Conservation (phyloP, 1,140 invertebrate genomes). For the Lithobius niger region DNA sequence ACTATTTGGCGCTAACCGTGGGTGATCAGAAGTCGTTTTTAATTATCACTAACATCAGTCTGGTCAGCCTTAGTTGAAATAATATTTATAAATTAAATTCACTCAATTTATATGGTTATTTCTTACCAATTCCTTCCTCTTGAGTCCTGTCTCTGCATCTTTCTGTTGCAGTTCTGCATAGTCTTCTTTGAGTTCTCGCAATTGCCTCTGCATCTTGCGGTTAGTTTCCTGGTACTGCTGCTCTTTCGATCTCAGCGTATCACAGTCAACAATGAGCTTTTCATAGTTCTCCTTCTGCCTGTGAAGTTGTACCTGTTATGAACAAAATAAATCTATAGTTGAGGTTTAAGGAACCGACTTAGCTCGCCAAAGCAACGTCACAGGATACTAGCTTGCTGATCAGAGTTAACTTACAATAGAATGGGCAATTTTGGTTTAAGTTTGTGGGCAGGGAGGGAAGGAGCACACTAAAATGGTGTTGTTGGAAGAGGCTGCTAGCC, state of each 20-base stretch:
- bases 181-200: constrained; percentile 59
- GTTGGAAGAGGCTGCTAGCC: no score
- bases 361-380: no score
- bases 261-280: constrained; percentile 56
- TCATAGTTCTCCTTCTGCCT: constrained; percentile 73
- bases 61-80: no score
- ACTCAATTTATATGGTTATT: background rate
- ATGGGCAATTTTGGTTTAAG: no score
- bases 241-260: constrained; percentile 52
- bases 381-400: no score
- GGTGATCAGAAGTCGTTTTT: no score
- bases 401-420: no score
- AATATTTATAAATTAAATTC: constrained; percentile 3
- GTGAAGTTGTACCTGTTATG: constrained; percentile 48
- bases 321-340: constrained; percentile 9
- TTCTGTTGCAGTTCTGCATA: constrained; percentile 44
- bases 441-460: no score
- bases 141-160: constrained; percentile 55
- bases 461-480: no score
- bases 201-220: constrained; percentile 51
- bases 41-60: no score
- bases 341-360: no score
- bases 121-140: constrained; percentile 33
- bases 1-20: no score
- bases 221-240: constrained; percentile 56